These are phyloP conservation scores for Phylloscopus trochiloides DNA, from an alignment of 2,113 vertebrate genomes.

Conservation along the genomic window DNA sequence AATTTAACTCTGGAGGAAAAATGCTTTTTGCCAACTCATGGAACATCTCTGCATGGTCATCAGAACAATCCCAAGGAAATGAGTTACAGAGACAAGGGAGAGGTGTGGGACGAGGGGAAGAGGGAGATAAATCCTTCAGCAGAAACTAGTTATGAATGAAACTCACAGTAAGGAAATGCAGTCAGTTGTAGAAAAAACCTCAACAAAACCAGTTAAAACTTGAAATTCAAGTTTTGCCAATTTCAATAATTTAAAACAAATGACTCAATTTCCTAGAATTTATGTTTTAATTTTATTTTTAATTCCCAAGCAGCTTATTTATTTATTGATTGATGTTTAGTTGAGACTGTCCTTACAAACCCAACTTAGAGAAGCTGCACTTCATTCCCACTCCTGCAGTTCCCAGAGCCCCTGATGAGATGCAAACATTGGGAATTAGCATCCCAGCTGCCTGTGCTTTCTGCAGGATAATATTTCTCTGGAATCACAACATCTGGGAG, in stretches of 20 bases:
- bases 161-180: neutral
- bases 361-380: neutral
- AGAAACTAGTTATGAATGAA: neutral
- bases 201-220: neutral
- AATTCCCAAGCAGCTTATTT: neutral
- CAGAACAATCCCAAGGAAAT: neutral
- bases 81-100: neutral
- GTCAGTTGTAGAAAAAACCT: neutral
- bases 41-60: rapidly evolving
- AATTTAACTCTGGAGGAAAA: neutral
- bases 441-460: neutral
- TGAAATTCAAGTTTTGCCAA: neutral
- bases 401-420: neutral
- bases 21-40: neutral
- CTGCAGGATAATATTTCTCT: neutral
- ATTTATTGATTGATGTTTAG: neutral
- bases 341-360: neutral
- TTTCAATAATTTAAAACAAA: neutral
- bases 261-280: neutral
- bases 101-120: rapidly evolving
- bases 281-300: neutral
- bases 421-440: neutral
- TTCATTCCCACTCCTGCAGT: rapidly evolving
- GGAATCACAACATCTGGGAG: neutral
- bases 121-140: neutral